Conservation (phyloP, 2,113 vertebrate species). For the Orthochromis malagaraziensis region DNA sequence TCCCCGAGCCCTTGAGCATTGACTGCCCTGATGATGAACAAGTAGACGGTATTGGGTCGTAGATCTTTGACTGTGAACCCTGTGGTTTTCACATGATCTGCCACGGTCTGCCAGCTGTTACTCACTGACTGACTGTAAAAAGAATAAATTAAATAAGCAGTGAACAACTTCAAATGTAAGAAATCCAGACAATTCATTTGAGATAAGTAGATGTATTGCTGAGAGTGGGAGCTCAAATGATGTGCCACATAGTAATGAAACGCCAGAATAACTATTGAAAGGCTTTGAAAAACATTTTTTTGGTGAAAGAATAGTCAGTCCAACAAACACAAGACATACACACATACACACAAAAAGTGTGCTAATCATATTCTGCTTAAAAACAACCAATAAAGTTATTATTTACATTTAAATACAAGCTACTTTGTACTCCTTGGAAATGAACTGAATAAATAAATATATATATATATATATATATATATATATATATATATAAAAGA, state of each 20-base stretch:
- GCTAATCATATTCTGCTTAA: not conserved
- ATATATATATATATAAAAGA: not conserved
- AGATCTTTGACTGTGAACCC: slow-evolving; percentile 82
- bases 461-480: not conserved
- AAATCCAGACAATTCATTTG: not conserved
- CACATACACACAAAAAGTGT: not conserved
- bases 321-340: not conserved
- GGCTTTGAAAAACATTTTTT: not conserved
- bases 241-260: not conserved
- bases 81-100: slow-evolving; percentile 84
- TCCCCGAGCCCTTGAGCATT: slow-evolving; percentile 89
- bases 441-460: not conserved
- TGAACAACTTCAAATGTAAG: not conserved
- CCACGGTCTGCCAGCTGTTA: slow-evolving; percentile 93
- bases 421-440: not conserved
- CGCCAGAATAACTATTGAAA: not conserved
- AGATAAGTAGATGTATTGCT: not conserved
- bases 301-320: not conserved
- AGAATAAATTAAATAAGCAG: not conserved
- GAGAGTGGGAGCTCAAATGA: not conserved
- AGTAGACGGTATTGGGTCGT: slow-evolving; percentile 90
- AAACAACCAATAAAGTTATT: not conserved
- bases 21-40: slow-evolving; percentile 92
- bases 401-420: not conserved
- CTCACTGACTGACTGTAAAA: slow-evolving; percentile 85